phyloP scores from a whole-genome alignment of 2,113 vertebrate genomes.

The Melierax canorus region DNA sequence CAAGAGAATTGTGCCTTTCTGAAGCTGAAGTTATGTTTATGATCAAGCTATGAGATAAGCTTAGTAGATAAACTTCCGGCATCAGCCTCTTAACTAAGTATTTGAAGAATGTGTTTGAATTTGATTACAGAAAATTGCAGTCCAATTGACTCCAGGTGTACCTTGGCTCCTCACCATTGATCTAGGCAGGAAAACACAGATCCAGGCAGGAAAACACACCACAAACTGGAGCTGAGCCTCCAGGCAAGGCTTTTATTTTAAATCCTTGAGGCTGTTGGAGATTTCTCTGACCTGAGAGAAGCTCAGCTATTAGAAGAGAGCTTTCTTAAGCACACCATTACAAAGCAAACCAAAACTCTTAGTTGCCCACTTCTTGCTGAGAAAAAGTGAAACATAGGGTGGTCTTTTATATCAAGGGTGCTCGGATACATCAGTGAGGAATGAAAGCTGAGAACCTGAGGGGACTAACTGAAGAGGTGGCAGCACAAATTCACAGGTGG shows the following conservation, averaged over 20 bases:
- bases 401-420: not conserved
- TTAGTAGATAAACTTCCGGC: constrained; percentile 24
- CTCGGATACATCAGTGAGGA: not conserved
- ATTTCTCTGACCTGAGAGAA: not conserved
- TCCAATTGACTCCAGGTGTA: constrained; percentile 10
- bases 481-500: not conserved
- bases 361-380: not conserved
- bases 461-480: not conserved
- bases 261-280: not conserved
- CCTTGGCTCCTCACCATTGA: not conserved
- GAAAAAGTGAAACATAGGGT: not conserved
- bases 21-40: not conserved
- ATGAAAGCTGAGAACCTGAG: not conserved
- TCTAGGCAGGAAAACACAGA: not conserved
- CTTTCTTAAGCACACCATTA: not conserved
- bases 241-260: constrained; percentile 5
- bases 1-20: no score
- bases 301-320: not conserved
- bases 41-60: not conserved
- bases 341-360: not conserved
- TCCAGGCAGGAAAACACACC: not conserved
- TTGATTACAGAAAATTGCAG: constrained; percentile 33
- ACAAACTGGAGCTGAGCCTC: not conserved
- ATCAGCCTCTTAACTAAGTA: not conserved
- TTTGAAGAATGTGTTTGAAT: constrained; percentile 32